A percentile compares a stretch with the other conserved stretches of the same genome.
These are phyloP conservation scores for Sylvia atricapilla DNA, from an alignment of 2,113 vertebrate genomes.

Conservation along the genomic window DNA sequence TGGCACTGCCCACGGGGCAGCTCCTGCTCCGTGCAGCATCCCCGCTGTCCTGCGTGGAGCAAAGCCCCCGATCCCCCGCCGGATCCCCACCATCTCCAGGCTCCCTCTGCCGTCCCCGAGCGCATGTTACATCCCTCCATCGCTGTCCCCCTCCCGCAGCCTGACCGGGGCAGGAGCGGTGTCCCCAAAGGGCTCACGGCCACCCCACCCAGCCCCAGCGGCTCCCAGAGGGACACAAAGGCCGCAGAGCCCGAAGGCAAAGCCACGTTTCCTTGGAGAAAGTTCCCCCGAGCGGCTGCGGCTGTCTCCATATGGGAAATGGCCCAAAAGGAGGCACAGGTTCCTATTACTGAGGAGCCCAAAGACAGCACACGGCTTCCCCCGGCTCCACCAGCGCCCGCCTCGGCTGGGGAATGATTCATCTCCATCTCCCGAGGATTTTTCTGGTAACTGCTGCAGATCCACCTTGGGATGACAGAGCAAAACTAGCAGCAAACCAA, in stretches of 20 bases:
- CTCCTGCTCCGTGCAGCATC: fast-evolving
- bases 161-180: background rate
- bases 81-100: conserved; percentile 27
- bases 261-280: background rate
- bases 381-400: background rate
- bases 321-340: background rate
- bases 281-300: background rate
- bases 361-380: background rate
- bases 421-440: conserved; percentile 10
- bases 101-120: conserved; percentile 40
- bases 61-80: background rate
- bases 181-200: background rate
- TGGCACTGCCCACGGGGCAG: background rate
- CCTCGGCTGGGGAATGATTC: conserved; percentile 23
- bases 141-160: background rate
- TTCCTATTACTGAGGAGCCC: background rate
- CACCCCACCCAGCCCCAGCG: background rate
- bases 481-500: conserved; percentile 19
- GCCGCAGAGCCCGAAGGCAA: background rate
- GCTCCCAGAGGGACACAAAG: background rate
- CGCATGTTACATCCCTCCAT: background rate
- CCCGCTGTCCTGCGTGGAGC: background rate
- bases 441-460: conserved; percentile 41
- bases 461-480: conserved; percentile 47
- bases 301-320: fast-evolving